phyloP scores from a whole-genome alignment of 1,140 invertebrate genomes.

The fruit fly (Drosophila melanogaster) region Release_6_plus_ISO1_MT NT_033777.3:13479501-13480000 shows the following conservation, averaged over 20 bases:
- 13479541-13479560: conserved; percentile 81
- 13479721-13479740: conserved; percentile 72
- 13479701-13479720: conserved; percentile 46
- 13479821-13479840: conserved; percentile 27
- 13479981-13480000: conserved; percentile 83
- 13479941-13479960: conserved; percentile 83
- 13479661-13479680: conserved; percentile 60
- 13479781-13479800: conserved; percentile 7
- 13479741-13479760: conserved; percentile 74
- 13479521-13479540: conserved; percentile 62
- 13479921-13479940: conserved; percentile 48
- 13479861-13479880: conserved; percentile 78
- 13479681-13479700: conserved; percentile 10
- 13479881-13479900: conserved; percentile 55
- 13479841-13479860: conserved; percentile 64
- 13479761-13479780: conserved; percentile 7
- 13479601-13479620: conserved; percentile 79
- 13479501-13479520: conserved; percentile 16
- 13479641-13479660: conserved; percentile 67
- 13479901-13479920: conserved; percentile 51
- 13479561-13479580: conserved; percentile 82
- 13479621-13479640: conserved; percentile 32
- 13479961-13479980: conserved; percentile 83
- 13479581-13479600: conserved; percentile 82
- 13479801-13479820: not conserved